Conservation (phyloP, 2,113 vertebrate species). For the Lichenostomus cassidix region DNA sequence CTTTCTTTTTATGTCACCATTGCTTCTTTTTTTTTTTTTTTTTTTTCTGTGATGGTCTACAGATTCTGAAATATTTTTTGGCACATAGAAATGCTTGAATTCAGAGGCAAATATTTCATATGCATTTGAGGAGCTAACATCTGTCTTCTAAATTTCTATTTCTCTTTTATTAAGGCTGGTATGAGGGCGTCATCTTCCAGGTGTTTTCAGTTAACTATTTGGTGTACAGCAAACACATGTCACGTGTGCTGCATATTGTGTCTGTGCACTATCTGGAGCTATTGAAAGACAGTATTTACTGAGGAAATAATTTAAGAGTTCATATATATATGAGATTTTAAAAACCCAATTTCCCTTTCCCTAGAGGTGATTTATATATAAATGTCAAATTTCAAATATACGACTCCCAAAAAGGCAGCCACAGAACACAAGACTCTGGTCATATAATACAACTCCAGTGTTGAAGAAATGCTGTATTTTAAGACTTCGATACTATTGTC, state of each 20-base stretch:
- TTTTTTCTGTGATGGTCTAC: neutral
- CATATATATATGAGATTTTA: neutral
- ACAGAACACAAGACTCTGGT: neutral
- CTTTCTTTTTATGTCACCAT: neutral
- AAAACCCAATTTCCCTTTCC: neutral
- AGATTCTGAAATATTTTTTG: neutral
- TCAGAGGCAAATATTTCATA: neutral
- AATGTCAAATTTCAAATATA: slow-evolving; percentile 15
- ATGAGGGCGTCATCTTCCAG: neutral
- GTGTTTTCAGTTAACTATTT: neutral
- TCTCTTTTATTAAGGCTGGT: neutral
- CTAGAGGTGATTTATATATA: neutral
- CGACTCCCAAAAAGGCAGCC: neutral
- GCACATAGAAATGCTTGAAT: neutral
- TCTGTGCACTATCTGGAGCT: neutral
- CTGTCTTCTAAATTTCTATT: neutral
- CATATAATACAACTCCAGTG: neutral
- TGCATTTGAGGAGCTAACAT: neutral
- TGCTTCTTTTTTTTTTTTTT: neutral
- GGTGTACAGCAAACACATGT: neutral
- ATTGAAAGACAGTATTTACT: neutral
- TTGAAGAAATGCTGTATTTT: slow-evolving; percentile 12
- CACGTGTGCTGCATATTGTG: neutral
- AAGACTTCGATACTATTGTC: neutral
- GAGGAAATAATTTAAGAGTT: neutral